These are phyloP conservation scores for Drosophila sp. DNA, from an alignment of 1,140 invertebrate genomes.

Conservation along the genomic window DNA sequence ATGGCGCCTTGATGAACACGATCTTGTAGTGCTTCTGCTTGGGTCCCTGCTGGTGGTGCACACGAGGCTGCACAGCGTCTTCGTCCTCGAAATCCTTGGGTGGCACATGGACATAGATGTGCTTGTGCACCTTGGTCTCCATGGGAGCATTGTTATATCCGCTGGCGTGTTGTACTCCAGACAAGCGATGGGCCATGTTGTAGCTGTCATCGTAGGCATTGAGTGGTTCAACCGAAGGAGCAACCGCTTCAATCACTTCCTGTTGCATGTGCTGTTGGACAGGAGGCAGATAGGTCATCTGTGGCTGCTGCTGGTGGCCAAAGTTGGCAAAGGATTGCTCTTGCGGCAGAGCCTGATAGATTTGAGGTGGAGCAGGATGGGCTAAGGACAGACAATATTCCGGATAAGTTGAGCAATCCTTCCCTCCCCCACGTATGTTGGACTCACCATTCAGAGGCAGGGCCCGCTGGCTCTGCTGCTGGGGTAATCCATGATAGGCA, in stretches of 20 bases:
- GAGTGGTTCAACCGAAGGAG: slow-evolving; percentile 47
- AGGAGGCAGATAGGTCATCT: slow-evolving; percentile 64
- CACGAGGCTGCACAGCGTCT: slow-evolving; percentile 83
- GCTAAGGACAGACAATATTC: slow-evolving; percentile 19
- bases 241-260: slow-evolving; percentile 48
- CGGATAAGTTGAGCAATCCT: not conserved
- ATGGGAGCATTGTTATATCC: slow-evolving; percentile 68
- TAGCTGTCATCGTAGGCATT: slow-evolving; percentile 74
- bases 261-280: slow-evolving; percentile 45
- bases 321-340: slow-evolving; percentile 74
- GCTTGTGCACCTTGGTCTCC: slow-evolving; percentile 86
- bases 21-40: slow-evolving; percentile 93
- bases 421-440: too few species aligned
- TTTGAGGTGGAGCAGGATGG: slow-evolving; percentile 59
- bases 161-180: slow-evolving; percentile 68
- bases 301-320: slow-evolving; percentile 34
- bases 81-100: slow-evolving; percentile 89
- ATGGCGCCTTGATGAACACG: slow-evolving; percentile 93
- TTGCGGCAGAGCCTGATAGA: slow-evolving; percentile 71
- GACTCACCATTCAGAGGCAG: slow-evolving; percentile 72
- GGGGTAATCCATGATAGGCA: slow-evolving; percentile 84
- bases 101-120: slow-evolving; percentile 92
- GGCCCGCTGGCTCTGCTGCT: slow-evolving; percentile 79
- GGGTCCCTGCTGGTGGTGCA: slow-evolving; percentile 85
- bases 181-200: slow-evolving; percentile 72